Evolutionary conservation across 2,797 vertebrate species (phyloP).

Genomic region (Holocentrus rufus): DNA sequence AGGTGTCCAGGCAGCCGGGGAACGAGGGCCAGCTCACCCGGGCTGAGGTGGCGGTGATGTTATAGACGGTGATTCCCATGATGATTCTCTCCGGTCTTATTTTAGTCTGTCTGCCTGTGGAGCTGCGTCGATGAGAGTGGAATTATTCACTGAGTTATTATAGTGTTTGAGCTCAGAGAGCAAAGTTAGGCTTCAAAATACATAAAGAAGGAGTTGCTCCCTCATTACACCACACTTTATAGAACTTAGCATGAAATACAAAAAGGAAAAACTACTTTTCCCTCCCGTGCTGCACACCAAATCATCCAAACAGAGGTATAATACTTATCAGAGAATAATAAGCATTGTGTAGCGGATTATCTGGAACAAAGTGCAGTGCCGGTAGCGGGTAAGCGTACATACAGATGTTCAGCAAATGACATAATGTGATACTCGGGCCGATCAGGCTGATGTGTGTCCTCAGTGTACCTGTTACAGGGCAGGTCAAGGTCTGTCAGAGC

Average conservation of each 20-base stretch:
- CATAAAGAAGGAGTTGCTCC: background rate
- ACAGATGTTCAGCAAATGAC: constrained; percentile 61
- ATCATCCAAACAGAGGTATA: background rate
- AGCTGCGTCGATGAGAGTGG: background rate
- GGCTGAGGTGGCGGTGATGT: constrained; percentile 86
- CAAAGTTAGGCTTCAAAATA: background rate
- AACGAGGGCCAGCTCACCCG: constrained; percentile 85
- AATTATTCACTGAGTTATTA: constrained; percentile 6
- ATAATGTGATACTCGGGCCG: constrained; percentile 28
- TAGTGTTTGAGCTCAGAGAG: background rate
- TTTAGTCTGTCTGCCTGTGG: background rate
- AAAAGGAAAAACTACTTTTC: background rate
- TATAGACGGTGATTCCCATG: constrained; percentile 86
- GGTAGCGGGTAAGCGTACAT: constrained; percentile 14
- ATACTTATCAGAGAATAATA: constrained; percentile 34
- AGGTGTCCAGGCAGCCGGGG: constrained; percentile 84
- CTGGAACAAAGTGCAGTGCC: constrained; percentile 8
- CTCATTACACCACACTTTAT: too few species aligned
- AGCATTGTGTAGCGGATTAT: constrained; percentile 60
- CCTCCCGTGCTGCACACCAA: background rate
- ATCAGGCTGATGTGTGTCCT: constrained; percentile 36
- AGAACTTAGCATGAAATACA: background rate
- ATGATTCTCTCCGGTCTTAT: background rate
- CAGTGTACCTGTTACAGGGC: constrained; percentile 27
- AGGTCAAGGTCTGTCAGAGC: constrained; percentile 11